Evolutionary conservation across 2,113 vertebrate species (phyloP).

Genomic region (Leiothrix lutea): DNA sequence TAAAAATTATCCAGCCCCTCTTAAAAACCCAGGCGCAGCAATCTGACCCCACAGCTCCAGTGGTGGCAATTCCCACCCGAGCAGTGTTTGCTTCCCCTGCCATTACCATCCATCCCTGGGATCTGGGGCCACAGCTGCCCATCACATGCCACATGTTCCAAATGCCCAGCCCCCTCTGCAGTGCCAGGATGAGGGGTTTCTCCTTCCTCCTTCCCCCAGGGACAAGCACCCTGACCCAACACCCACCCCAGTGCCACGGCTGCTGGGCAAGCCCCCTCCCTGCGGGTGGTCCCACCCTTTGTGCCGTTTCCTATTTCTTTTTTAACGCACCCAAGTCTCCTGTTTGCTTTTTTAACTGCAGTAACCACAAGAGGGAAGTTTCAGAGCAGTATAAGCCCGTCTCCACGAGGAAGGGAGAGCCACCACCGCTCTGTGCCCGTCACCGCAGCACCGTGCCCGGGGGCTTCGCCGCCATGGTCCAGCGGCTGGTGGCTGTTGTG

Average conservation of each 20-base stretch:
- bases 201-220: neutral
- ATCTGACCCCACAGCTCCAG: neutral
- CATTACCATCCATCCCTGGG: rapidly evolving
- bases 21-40: neutral
- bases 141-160: neutral
- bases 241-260: neutral
- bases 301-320: neutral
- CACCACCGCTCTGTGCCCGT: neutral
- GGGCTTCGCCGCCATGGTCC: neutral
- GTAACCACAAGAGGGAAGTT: conserved; percentile 64
- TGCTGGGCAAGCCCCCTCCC: neutral
- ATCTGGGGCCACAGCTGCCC: neutral
- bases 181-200: neutral
- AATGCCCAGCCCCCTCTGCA: neutral
- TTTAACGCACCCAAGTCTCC: neutral
- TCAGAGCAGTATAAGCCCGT: neutral
- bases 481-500: neutral
- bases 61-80: neutral
- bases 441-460: neutral
- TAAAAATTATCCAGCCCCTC: conserved; percentile 40
- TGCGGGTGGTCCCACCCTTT: neutral
- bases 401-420: neutral
- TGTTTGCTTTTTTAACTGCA: conserved; percentile 30
- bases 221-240: neutral
- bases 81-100: neutral